A percentile compares a stretch with the other conserved stretches of the same genome.
These are phyloP conservation scores for Zoanthus sociatus DNA, from an alignment of 92 coral and sea anemone genomes.

Conservation along the genomic window DNA sequence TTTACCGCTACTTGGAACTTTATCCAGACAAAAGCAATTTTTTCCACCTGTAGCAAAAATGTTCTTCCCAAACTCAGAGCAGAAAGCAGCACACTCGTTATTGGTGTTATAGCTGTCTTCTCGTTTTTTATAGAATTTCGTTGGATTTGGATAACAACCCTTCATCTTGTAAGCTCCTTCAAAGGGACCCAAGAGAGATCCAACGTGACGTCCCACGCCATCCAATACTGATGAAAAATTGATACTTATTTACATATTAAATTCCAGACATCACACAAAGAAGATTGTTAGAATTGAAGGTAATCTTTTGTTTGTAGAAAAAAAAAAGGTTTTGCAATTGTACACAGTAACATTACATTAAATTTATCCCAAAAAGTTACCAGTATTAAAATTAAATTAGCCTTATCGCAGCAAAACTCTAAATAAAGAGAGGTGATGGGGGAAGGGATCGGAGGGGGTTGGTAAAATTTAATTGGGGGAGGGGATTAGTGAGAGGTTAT, in stretches of 20 bases:
- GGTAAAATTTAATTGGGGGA: too few species aligned
- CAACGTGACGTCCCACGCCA: neutral
- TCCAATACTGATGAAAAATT: neutral
- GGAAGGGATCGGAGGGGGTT: too few species aligned
- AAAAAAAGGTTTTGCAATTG: too few species aligned
- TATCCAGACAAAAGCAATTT: conserved; percentile 18
- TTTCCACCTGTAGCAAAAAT: conserved; percentile 4
- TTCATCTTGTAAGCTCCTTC: neutral
- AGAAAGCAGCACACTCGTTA: conserved; percentile 17
- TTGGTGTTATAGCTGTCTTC: conserved; percentile 6
- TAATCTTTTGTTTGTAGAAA: too few species aligned
- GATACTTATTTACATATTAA: neutral
- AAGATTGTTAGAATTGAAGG: too few species aligned
- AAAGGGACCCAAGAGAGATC: conserved; percentile 3
- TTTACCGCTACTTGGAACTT: neutral
- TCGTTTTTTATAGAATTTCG: conserved; percentile 7
- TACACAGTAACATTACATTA: too few species aligned
- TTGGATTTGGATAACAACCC: neutral
- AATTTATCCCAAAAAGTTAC: too few species aligned
- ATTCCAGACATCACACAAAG: too few species aligned
- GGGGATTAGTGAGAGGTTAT: too few species aligned
- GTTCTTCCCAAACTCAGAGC: conserved; percentile 18
- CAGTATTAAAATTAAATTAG: too few species aligned
- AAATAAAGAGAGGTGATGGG: too few species aligned
- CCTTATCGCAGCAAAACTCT: too few species aligned